Conservation (phyloP, 2,888 invertebrate genomes). For the Zaprionus obscuricornis region DNA sequence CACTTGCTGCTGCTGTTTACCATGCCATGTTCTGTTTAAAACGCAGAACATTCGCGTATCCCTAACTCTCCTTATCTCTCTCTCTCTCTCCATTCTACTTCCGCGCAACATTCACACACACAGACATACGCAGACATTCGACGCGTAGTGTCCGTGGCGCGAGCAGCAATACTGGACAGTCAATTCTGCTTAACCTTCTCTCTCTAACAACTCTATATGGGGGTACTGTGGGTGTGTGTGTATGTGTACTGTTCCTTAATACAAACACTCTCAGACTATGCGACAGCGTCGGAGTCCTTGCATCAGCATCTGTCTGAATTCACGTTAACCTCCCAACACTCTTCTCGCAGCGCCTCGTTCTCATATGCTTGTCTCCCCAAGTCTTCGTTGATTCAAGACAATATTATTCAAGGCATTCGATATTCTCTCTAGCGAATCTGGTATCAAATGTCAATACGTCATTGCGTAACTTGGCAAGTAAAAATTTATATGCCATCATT, state of each 20-base stretch:
- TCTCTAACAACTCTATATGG: slow-evolving; percentile 8
- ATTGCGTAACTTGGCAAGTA: no score
- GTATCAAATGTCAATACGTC: no score
- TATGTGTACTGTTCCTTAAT: slow-evolving; percentile 59
- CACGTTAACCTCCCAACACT: slow-evolving; percentile 6
- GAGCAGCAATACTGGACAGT: slow-evolving; percentile 34
- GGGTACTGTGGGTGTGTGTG: no score
- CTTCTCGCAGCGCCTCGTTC: no score
- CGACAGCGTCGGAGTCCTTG: slow-evolving; percentile 43
- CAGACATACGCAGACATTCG: slow-evolving; percentile 4
- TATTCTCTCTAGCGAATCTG: no score
- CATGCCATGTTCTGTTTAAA: slow-evolving; percentile 63
- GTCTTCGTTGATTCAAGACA: no score
- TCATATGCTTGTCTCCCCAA: no score
- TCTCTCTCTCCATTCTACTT: slow-evolving; percentile 35
- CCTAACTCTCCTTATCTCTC: slow-evolving; percentile 15
- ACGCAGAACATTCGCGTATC: slow-evolving; percentile 48
- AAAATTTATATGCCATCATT: no score
- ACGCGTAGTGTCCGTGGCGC: slow-evolving; percentile 6
- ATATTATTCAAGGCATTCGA: no score
- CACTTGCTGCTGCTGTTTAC: slow-evolving; percentile 52
- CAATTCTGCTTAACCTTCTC: slow-evolving; percentile 32
- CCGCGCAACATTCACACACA: slow-evolving; percentile 16
- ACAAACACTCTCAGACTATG: slow-evolving; percentile 58
- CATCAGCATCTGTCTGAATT: slow-evolving; percentile 52